Conservation (phyloP, 1,140 invertebrate genomes). For the Leptinotarsa texana region DNA sequence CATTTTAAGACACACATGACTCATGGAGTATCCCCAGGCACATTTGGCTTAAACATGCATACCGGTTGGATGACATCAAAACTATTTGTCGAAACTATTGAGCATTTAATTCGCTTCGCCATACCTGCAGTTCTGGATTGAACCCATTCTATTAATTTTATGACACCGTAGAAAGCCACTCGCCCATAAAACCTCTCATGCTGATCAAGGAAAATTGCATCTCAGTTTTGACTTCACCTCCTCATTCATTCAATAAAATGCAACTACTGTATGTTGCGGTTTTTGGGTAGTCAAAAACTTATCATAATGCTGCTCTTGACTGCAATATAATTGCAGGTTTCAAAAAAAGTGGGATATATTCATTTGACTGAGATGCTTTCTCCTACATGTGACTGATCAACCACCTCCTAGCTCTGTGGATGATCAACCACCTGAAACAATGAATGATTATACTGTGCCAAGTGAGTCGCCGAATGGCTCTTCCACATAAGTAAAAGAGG, state of each 20-base stretch:
- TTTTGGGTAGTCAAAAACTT: not conserved
- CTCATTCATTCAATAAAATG: not conserved
- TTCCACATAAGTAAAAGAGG: not conserved
- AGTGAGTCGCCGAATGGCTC: not conserved
- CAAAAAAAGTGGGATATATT: constrained; percentile 4
- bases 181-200: not conserved
- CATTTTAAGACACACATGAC: not conserved
- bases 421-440: not conserved
- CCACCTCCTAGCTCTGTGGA: not conserved
- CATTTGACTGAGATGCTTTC: not conserved
- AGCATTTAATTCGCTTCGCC: no score
- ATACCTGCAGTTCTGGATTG: no score
- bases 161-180: not conserved
- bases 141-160: not conserved
- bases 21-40: not conserved
- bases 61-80: no score
- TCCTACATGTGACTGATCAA: not conserved
- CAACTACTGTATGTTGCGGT: not conserved
- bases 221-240: not conserved
- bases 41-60: no score
- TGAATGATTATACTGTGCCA: not conserved
- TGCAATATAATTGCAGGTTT: constrained; percentile 10
- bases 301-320: not conserved
- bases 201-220: not conserved
- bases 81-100: no score